Evolutionary conservation across 2,888 invertebrate genomes (phyloP).

Genomic region (Clusia tigrina): DNA sequence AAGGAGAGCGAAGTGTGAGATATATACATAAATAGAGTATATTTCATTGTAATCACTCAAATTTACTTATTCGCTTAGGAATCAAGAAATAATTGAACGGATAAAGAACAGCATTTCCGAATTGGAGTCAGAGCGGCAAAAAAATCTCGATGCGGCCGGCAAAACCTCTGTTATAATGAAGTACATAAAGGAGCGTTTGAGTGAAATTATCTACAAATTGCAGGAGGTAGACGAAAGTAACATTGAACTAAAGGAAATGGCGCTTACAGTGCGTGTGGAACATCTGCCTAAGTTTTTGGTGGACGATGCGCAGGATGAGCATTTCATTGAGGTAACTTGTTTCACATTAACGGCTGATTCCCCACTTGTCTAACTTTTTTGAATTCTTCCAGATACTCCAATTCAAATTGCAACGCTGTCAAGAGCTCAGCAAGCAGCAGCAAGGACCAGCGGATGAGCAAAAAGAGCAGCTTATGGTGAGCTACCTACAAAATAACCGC

Average conservation of each 20-base stretch:
- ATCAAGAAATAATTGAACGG: constrained; percentile 75
- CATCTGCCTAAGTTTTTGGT: constrained; percentile 55
- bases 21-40: not conserved
- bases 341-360: not conserved
- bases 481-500: constrained; percentile 15
- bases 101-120: constrained; percentile 70
- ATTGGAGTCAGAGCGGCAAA: constrained; percentile 64
- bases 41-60: not conserved
- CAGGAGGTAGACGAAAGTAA: constrained; percentile 63
- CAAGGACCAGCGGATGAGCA: constrained; percentile 46
- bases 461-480: constrained; percentile 49
- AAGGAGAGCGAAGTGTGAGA: constrained; percentile 82
- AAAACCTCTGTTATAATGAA: constrained; percentile 56
- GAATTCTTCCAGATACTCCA: constrained; percentile 62
- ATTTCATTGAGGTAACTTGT: constrained; percentile 54
- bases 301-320: constrained; percentile 54
- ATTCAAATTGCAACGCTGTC: constrained; percentile 56
- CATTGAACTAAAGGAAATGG: constrained; percentile 49
- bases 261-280: constrained; percentile 47
- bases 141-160: constrained; percentile 59
- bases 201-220: constrained; percentile 63
- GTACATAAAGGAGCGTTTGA: constrained; percentile 59
- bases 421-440: constrained; percentile 49
- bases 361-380: not conserved
- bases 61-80: constrained; percentile 65